Conservation (phyloP, 2,888 invertebrate species). For the Lamellibrachia satsuma region DNA sequence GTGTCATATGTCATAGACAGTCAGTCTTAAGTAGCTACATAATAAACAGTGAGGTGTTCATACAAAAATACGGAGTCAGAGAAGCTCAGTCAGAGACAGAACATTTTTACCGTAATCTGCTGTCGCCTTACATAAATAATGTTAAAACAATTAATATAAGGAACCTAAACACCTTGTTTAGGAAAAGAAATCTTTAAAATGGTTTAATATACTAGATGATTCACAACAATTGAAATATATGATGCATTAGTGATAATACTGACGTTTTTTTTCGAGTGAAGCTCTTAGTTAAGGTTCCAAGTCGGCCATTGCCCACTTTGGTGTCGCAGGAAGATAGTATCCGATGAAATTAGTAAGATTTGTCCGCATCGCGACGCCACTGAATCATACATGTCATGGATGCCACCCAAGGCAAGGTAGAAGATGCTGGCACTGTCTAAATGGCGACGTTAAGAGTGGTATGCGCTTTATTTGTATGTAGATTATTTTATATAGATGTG, state of each 20-base stretch:
- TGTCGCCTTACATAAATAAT: not conserved
- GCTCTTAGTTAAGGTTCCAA: not conserved
- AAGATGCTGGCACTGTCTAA: not conserved
- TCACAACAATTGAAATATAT: not conserved
- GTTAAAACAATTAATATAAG: not conserved
- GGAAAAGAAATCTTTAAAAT: not conserved
- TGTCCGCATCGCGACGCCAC: not conserved
- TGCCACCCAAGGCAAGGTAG: too few species aligned
- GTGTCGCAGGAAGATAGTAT: not conserved
- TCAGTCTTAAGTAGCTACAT: too few species aligned
- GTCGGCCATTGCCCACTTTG: not conserved
- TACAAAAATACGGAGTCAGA: too few species aligned
- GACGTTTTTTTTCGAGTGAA: not conserved
- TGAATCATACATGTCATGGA: not conserved
- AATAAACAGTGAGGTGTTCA: too few species aligned
- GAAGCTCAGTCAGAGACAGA: too few species aligned
- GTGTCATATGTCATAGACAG: too few species aligned
- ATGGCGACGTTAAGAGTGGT: constrained; percentile 2
- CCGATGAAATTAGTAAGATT: not conserved
- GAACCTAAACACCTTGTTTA: not conserved
- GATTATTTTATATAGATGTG: not conserved
- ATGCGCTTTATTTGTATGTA: not conserved
- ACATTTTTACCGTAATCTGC: not conserved
- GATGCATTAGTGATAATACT: not conserved
- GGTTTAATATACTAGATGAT: not conserved